Base-by-base conservation (phyloP, 2,797 vertebrate species). In the Pyrocephalus nanus region DNA sequence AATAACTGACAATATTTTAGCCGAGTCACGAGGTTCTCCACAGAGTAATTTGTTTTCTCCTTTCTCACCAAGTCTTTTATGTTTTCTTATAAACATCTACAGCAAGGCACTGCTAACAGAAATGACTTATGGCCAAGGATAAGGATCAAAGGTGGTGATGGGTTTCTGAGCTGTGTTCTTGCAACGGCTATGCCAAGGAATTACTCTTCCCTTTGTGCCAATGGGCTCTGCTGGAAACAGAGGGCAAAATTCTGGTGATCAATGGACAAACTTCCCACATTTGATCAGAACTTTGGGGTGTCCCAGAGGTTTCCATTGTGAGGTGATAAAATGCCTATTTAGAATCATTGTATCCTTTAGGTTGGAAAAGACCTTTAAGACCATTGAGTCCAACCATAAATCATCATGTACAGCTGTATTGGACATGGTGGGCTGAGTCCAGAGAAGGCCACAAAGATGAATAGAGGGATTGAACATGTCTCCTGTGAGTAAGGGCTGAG, bases 11-110 rank as follows among this genome's bases (percentile, higher is more conserved):
- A 65, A 88, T 88, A 47, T 96, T 97, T 96, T 94, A 97, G 94
- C 92, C 64, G 96, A 97, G 94, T 95, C 92, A 91, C 75, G 34
- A 55, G 82, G 94, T 96, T 97, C 96, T 97, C 95, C 65, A 42
- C 88, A 95, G 92, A 97, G 92, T 96, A 77, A 97, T 97, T 97
- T 96, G 95, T 97, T 97, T 97, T 93, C 96, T 96, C 51, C 87
- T 96, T 97, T 94, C 93, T 95, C 90, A 86, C 76, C 62, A 48
- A 83, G 88, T 95, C 95, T 96, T 97, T 96, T 96, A 91, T 96
- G 94, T 96, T 97, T 97, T 93, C 88, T 96, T 97, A 72, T 76
- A 96, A 97, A 94, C 74, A 92, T 95, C 93, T 95, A 58, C 72
- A 95, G 93, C 77, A 74, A 72, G 50, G 84, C 67, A 64, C 36